Evolutionary conservation across 2,113 vertebrate species (phyloP).

Genomic region (Clarias macrocephalus): DNA sequence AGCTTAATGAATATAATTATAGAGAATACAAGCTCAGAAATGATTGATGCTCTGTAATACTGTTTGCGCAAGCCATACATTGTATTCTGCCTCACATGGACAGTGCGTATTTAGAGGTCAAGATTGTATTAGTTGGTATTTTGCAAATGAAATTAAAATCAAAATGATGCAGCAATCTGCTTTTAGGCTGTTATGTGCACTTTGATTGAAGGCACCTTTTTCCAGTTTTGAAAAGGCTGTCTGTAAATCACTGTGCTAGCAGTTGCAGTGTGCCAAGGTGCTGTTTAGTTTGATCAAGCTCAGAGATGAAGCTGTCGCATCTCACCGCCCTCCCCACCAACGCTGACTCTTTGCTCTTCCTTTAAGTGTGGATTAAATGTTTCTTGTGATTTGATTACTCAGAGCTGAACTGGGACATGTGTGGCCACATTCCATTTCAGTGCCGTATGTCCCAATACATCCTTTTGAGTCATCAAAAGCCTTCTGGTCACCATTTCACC

Average conservation of each 20-base stretch:
- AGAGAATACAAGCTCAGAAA: background rate
- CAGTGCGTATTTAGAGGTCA: background rate
- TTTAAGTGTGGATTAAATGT: conserved; percentile 37
- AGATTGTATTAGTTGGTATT: background rate
- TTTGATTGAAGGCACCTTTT: background rate
- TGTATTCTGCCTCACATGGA: background rate
- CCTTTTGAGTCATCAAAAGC: background rate
- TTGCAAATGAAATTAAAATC: background rate
- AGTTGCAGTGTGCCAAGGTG: background rate
- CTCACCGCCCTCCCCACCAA: conserved; percentile 20
- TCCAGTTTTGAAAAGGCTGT: background rate
- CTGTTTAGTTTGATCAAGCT: background rate
- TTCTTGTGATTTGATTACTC: background rate
- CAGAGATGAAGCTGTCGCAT: background rate
- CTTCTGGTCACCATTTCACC: background rate
- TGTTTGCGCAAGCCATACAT: background rate
- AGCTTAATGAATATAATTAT: conserved; percentile 11
- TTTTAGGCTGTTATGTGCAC: background rate
- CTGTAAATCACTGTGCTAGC: background rate
- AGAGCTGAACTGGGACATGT: background rate
- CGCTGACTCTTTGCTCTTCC: conserved; percentile 43
- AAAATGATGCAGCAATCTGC: background rate
- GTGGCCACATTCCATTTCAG: background rate
- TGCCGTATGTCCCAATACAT: background rate
- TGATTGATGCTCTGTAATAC: background rate